Evolutionary conservation across 1,140 invertebrate species (phyloP).

Genomic region (Brachionus sp.): DNA sequence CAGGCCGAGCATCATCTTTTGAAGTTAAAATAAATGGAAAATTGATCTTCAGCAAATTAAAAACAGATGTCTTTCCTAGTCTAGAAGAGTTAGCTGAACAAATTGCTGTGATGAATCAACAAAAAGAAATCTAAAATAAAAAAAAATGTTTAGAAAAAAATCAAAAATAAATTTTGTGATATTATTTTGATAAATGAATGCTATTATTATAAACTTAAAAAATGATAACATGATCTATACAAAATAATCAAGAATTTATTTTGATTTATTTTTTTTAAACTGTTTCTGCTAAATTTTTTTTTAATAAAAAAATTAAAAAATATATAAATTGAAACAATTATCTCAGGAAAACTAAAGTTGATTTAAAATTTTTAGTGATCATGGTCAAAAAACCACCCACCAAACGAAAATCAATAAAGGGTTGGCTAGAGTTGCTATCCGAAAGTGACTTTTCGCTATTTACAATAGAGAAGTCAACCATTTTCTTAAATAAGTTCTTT

Average conservation of each 20-base stretch:
- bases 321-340: too few relatives aligned
- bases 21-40: constrained; percentile 40
- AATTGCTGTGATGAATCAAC: background rate
- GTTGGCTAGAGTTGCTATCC: too few relatives aligned
- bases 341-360: too few relatives aligned
- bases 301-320: too few relatives aligned
- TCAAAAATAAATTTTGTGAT: background rate
- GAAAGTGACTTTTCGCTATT: too few relatives aligned
- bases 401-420: too few relatives aligned
- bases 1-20: constrained; percentile 29
- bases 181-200: background rate
- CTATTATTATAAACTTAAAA: background rate
- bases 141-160: background rate
- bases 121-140: background rate
- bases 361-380: too few relatives aligned
- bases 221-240: background rate
- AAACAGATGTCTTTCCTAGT: constrained; percentile 27
- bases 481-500: too few relatives aligned
- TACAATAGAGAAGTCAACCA: too few relatives aligned
- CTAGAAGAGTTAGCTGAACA: background rate
- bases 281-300: too few relatives aligned
- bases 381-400: too few relatives aligned
- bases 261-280: background rate
- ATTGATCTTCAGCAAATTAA: constrained; percentile 32
- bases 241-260: background rate